These are phyloP conservation scores for Clivina fossor DNA, from an alignment of 2,888 invertebrate species.

Conservation along the genomic window DNA sequence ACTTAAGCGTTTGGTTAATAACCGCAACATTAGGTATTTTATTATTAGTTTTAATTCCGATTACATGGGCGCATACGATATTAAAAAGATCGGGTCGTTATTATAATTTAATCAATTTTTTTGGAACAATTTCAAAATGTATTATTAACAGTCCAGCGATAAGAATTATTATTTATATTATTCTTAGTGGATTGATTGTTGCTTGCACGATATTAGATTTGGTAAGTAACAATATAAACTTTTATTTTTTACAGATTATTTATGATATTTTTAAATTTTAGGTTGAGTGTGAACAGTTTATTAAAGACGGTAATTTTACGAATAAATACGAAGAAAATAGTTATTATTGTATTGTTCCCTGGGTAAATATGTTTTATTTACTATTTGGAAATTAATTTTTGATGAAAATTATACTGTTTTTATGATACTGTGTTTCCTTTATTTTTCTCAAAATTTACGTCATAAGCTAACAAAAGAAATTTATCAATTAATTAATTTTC, in stretches of 20 bases:
- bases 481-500: too few species aligned
- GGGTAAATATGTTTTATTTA: constrained; percentile 39
- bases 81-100: too few species aligned
- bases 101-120: constrained; percentile 11
- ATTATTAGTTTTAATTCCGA: constrained; percentile 63
- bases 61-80: constrained; percentile 70
- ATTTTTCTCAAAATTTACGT: too few species aligned
- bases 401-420: too few species aligned
- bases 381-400: constrained; percentile 5
- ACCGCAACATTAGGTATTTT: constrained; percentile 53
- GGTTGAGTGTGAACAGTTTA: constrained; percentile 38
- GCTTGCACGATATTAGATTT: constrained; percentile 54
- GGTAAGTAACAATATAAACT: constrained; percentile 46
- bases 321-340: constrained; percentile 10
- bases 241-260: too few species aligned
- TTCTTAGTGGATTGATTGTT: constrained; percentile 66
- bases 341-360: constrained; percentile 39
- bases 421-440: too few species aligned
- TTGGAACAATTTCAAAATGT: constrained; percentile 8
- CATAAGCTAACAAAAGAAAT: not conserved
- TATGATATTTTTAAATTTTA: too few species aligned
- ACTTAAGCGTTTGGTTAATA: constrained; percentile 54
- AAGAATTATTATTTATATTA: constrained; percentile 67
- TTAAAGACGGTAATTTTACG: constrained; percentile 25
- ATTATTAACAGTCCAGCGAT: constrained; percentile 65